phyloP scores from a whole-genome alignment of 2,888 invertebrate species.

The Drosophila subquinaria region DNA sequence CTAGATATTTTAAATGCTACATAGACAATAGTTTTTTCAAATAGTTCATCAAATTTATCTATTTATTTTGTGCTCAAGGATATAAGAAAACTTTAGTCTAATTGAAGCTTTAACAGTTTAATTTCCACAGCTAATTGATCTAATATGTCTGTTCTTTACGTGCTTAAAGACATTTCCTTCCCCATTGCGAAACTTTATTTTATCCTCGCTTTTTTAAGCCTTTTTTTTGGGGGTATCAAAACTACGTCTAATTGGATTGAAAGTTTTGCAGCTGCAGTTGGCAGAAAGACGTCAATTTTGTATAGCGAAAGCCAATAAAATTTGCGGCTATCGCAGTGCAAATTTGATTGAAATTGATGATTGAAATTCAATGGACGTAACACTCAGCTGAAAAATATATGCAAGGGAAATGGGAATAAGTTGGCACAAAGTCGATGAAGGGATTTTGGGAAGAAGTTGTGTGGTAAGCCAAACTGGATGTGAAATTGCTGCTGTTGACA shows the following conservation, averaged over 20 bases:
- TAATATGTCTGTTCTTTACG: background rate
- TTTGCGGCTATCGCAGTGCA: conserved; percentile 40
- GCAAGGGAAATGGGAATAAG: conserved; percentile 15
- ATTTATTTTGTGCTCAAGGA: background rate
- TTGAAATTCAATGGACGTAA: conserved; percentile 54
- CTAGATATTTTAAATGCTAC: too few species aligned
- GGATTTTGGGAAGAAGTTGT: background rate
- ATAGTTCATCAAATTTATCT: too few species aligned
- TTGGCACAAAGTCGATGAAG: background rate
- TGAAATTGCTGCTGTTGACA: conserved; percentile 52
- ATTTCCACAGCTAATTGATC: background rate
- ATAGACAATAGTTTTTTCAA: too few species aligned
- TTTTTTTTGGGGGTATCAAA: conserved; percentile 11
- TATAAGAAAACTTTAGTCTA: background rate
- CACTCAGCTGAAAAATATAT: conserved; percentile 22
- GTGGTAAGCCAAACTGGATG: conserved; percentile 39
- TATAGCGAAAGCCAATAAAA: conserved; percentile 54
- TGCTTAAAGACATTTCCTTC: background rate
- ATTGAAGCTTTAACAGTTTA: background rate
- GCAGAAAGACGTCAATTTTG: conserved; percentile 35
- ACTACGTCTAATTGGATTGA: conserved; percentile 47
- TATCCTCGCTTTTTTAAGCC: background rate
- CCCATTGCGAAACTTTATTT: conserved; percentile 2
- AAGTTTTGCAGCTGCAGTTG: conserved; percentile 51
- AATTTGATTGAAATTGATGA: conserved; percentile 71